Evolutionary conservation across 2,888 invertebrate genomes (phyloP).

Genomic region (Cryptocheilus praepositus): DNA sequence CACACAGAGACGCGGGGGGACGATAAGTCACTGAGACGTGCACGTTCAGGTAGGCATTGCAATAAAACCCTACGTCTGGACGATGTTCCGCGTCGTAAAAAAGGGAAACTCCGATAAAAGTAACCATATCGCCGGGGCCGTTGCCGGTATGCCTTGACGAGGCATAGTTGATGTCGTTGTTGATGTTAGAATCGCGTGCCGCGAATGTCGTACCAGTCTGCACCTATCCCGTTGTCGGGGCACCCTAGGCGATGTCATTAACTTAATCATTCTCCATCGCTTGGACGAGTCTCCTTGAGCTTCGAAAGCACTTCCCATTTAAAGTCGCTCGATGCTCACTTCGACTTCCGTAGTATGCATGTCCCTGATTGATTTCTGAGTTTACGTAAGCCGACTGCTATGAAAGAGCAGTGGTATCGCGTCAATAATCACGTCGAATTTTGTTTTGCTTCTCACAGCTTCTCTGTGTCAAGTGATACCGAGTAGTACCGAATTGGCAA

Average conservation of each 20-base stretch:
- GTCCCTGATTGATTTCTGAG: not conserved
- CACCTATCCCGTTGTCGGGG: conserved; percentile 56
- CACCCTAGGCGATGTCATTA: conserved; percentile 59
- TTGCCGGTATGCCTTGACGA: not conserved
- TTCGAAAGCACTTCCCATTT: conserved; percentile 43
- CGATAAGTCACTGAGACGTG: conserved; percentile 39
- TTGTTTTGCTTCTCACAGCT: not conserved
- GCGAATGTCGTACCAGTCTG: conserved; percentile 66
- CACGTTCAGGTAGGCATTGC: conserved; percentile 25
- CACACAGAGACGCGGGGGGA: conserved; percentile 24
- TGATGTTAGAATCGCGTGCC: conserved; percentile 69
- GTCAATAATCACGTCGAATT: not conserved
- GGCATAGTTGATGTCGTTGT: conserved; percentile 55
- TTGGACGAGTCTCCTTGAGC: conserved; percentile 47
- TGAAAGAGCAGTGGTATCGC: not conserved
- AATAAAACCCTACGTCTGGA: conserved; percentile 54
- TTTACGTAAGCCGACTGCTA: not conserved
- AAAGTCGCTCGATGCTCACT: conserved; percentile 34
- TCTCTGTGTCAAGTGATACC: not conserved
- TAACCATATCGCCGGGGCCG: conserved; percentile 29
- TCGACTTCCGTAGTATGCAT: conserved; percentile 28
- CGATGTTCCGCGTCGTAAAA: conserved; percentile 51
- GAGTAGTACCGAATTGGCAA: too few relatives aligned
- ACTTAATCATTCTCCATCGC: conserved; percentile 68
- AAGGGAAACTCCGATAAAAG: conserved; percentile 50